Evolutionary conservation across 2,888 invertebrate genomes (phyloP).

Genomic region (Lasioglossum malachurum): DNA sequence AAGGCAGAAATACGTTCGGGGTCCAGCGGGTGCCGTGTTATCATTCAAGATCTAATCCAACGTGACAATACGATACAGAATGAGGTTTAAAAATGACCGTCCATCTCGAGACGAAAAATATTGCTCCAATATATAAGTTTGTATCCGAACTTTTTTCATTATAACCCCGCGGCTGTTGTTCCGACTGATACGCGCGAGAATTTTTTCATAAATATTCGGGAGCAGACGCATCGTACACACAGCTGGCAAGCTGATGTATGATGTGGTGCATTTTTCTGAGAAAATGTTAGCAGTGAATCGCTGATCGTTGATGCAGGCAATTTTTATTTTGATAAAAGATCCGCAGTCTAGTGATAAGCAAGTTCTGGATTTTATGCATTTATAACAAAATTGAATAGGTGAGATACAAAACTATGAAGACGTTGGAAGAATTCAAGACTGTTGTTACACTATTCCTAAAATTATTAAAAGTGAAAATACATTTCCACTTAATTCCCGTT

Average conservation of each 20-base stretch:
- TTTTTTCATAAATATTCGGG: neutral
- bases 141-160: neutral
- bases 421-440: neutral
- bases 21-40: neutral
- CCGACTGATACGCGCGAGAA: neutral
- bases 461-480: too few species aligned
- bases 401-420: too few species aligned
- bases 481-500: too few species aligned
- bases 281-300: neutral
- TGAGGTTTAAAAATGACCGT: neutral
- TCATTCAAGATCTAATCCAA: slow-evolving; percentile 9
- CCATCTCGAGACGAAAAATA: neutral
- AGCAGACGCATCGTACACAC: neutral
- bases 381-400: too few species aligned
- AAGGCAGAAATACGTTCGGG: neutral
- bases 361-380: too few species aligned
- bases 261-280: neutral
- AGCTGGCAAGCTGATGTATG: neutral
- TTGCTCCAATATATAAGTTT: neutral
- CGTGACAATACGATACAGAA: neutral
- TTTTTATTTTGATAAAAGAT: neutral
- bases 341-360: too few species aligned
- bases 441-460: too few species aligned
- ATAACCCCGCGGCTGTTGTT: neutral
- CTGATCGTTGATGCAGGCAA: neutral